Evolutionary conservation across 2,888 invertebrate species (phyloP), one percentile per base, ranked within the genome.

Genomic region (Scaptomyza cyrtandrae): DNA sequence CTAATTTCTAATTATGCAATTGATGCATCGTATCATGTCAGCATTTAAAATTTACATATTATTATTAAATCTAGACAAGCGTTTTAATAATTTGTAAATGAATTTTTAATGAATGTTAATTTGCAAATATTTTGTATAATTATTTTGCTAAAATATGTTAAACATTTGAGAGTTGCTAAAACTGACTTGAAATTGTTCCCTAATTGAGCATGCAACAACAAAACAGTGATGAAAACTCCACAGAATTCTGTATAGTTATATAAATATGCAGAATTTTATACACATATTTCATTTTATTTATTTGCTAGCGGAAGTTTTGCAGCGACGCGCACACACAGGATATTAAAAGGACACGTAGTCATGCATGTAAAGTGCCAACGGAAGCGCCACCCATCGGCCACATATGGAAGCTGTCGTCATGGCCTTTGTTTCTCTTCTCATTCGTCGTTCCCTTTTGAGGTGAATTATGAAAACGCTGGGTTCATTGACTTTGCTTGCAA

Each of bases 281-380:
- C 60, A 57, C 68, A 72, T 75, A 72, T 60, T 70, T 77, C 57
- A 65, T 63, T 55, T 74, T 65, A 54, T 86, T 83, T 83, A 84
- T 83, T 74, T 84, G 71, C 63, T 27, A 24, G 55, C 81, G 87
- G 74, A 86, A 78, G 78, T 66, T 82, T 76, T 74, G 71, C 59
- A 76, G 74, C 78, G 43, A 46, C 64, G 56, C 75, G 48, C 41
- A 41, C 46, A 64, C 33, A 72, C 88, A 78, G 88, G 88, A 87
- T 83, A 85, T 85, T 88, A 88, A 88, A 85, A 82, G 88, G 80
- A 88, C 83, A 83, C 75, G 80, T 86, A 82, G 78, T 82, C 85
- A 78, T 76, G 85, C 80, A 78, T 86, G 76, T 69, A 71, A 79
- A 80, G 68, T 72, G 80, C 80, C 70, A 68, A 57, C 59, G 57